Percentiles rank a stretch among this genome's conserved stretches.
Evolutionary conservation across 1,140 invertebrate species (phyloP).

Genomic region (Riptortus pedestris): DNA sequence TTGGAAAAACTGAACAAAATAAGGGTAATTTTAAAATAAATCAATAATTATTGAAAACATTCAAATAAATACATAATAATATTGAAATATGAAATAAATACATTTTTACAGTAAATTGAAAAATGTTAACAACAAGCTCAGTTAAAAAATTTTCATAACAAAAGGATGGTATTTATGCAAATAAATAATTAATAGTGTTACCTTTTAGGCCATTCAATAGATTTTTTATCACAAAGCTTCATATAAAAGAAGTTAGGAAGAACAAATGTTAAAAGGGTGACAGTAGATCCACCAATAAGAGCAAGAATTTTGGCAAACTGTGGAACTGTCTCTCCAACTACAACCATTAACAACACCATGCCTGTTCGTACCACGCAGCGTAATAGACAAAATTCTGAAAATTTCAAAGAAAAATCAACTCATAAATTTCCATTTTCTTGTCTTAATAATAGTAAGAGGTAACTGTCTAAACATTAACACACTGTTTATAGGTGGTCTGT

Average conservation of each 20-base stretch:
- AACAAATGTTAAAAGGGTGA: constrained; percentile 54
- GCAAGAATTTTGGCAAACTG: constrained; percentile 58
- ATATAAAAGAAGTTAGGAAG: constrained; percentile 58
- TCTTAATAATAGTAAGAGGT: not conserved
- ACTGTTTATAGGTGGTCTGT: too few species aligned
- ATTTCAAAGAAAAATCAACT: not conserved
- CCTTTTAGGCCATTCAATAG: constrained; percentile 36
- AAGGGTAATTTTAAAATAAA: too few species aligned
- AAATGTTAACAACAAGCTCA: too few species aligned
- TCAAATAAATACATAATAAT: too few species aligned
- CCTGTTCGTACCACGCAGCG: constrained; percentile 46
- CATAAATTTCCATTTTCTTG: not conserved
- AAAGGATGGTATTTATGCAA: too few species aligned
- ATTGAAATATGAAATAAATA: too few species aligned
- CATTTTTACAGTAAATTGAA: too few species aligned
- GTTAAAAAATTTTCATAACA: too few species aligned
- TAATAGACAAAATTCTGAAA: constrained; percentile 53
- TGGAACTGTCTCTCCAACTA: constrained; percentile 55
- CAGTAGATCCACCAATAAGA: constrained; percentile 58
- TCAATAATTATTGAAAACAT: too few species aligned
- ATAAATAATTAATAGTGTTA: too few species aligned
- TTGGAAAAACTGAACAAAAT: too few species aligned
- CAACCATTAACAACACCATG: constrained; percentile 48
- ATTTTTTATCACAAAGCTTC: constrained; percentile 40
- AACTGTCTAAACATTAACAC: too few species aligned